Conservation (phyloP, 2,888 invertebrate species). For the Rhorus exstirpatorius region DNA sequence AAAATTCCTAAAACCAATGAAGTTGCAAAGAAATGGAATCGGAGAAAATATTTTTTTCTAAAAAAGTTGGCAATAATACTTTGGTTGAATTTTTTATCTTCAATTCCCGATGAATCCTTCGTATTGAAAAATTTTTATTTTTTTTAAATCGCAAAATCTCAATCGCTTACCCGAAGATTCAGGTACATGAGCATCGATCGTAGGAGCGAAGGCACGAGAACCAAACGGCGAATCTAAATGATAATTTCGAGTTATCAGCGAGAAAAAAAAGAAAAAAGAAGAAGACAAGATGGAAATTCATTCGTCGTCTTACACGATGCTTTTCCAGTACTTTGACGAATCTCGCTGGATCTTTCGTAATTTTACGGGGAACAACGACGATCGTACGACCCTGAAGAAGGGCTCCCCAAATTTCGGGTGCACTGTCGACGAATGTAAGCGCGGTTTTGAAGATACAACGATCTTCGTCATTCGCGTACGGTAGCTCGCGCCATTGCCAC, state of each 20-base stretch:
- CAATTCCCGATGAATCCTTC: no score
- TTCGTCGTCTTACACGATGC: constrained; percentile 88
- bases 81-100: no score
- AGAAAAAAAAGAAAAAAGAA: constrained; percentile 39
- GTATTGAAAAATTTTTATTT: no score
- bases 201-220: constrained; percentile 94
- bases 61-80: no score
- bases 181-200: constrained; percentile 92
- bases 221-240: constrained; percentile 91
- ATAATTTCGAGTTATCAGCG: not conserved
- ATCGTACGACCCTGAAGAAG: constrained; percentile 90
- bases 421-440: constrained; percentile 96
- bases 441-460: constrained; percentile 96
- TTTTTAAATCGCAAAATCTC: not conserved
- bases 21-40: no score
- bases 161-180: constrained; percentile 87
- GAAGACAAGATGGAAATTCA: constrained; percentile 3
- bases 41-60: no score
- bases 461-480: constrained; percentile 90
- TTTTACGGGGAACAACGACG: constrained; percentile 91
- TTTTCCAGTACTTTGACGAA: constrained; percentile 90
- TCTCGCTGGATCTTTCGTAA: constrained; percentile 93
- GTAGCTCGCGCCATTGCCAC: constrained; percentile 95
- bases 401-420: constrained; percentile 95
- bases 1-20: not conserved